Base-by-base conservation (phyloP, 2,113 vertebrate genomes). In the Trachemys scripta region DNA sequence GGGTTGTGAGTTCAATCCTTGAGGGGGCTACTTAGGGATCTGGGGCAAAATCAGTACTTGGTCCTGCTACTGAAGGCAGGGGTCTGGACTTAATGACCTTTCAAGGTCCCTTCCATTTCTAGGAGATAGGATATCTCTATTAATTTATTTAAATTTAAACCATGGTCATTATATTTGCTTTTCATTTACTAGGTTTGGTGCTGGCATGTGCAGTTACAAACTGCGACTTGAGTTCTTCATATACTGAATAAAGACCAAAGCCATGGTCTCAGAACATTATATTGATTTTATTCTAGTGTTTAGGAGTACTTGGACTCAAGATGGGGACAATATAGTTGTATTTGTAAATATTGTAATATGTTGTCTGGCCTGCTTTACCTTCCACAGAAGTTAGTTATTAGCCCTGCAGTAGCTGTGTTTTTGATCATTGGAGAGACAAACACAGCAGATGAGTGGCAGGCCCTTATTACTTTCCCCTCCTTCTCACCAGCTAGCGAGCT, bases 261-360 rank as follows among this genome's bases (percentile, higher is more conserved):
- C 35, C 45, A 49, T 45, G 8, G 78, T 84, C 92, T 57, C 84
- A 80, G 45, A 3, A 84, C 1, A 0, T 56, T 93, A 53, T 86
- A 56, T 95, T 92, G 27, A 62, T 85, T 89, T 93, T 97, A 92
- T 93, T 95, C 83, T 89, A 54, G 24, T 24, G 25, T 7, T 95
- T 90, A 89, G 78, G 49, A 78, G 29, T 35, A 78, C 19, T 57
- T 95, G 31, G 78, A 16, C 19, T 53, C 42, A 86, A 88, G 95
- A 69, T 22, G 82, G 56, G 45, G 82, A 93, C 38, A 91, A 92
- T 89, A 80, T 11, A 47, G 90, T 90, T 94, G 49, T 96, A 90
- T 89, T 93, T 53, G 87, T 94, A 93, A 97, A 89, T 89, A 95
- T 31, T 78, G 17, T 86, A 89, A 91, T 83, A 84, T 38, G 89